Conservation (phyloP, 2,113 vertebrate species). For the Haemorhous mexicanus region DNA sequence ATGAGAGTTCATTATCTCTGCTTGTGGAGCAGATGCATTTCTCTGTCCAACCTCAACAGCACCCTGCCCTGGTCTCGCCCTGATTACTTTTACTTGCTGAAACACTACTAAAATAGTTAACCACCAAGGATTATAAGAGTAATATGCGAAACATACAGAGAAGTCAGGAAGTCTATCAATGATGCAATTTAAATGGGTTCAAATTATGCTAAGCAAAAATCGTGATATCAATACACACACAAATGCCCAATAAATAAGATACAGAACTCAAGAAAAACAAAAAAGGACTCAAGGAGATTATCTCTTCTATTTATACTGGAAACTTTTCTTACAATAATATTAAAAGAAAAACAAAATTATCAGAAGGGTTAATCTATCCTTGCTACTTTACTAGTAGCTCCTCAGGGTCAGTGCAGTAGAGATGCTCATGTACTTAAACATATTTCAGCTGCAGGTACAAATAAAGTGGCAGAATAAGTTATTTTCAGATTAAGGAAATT, state of each 20-base stretch:
- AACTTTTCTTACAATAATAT: not conserved
- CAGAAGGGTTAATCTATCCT: not conserved
- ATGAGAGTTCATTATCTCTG: not conserved
- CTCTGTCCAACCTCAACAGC: not conserved
- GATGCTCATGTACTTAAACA: not conserved
- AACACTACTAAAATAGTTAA: not conserved
- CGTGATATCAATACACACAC: accelerated
- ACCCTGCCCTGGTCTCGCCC: accelerated
- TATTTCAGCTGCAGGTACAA: not conserved
- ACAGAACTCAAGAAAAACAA: not conserved
- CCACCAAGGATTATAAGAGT: not conserved
- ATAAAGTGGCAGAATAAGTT: not conserved
- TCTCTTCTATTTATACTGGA: not conserved
- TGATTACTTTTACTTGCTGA: not conserved
- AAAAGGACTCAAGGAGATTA: not conserved
- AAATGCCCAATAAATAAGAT: not conserved
- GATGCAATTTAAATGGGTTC: not conserved
- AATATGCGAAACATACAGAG: not conserved
- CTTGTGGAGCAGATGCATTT: not conserved
- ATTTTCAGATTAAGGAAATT: not conserved
- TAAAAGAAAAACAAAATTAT: not conserved
- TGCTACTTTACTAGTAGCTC: not conserved
- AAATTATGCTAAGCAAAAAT: not conserved
- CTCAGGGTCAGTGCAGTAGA: not conserved
- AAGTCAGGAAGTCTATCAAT: not conserved